Evolutionary conservation across 2,888 invertebrate genomes (phyloP), one percentile per base, ranked within the genome.

Genomic region (Nemapogon koenigi): DNA sequence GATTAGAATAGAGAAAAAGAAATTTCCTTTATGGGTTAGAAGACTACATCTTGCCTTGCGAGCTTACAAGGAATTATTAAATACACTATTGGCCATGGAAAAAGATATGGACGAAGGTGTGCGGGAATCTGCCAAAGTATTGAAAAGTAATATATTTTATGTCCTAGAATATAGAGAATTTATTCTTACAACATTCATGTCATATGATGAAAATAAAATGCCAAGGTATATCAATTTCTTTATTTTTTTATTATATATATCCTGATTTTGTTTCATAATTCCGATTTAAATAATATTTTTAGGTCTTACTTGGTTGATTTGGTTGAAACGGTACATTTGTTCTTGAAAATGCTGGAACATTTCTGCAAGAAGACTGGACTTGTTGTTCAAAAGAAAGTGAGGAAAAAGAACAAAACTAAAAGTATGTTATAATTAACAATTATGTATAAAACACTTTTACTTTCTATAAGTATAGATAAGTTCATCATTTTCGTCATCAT

Each of bases 121-220:
- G 1, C 81, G 83, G 47, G 89, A 90, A 38, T 89, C 92, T 11
- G 88, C 94, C 27, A 88, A 87, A 71, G 89, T 94, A 51, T 86
- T 97, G 48, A 90, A 95, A 68, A 90, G 91, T 65, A 93, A 92
- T 64, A 86, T 94, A 46, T 94, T 97, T 70, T 97, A 97, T 70
- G 89, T 95, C 31, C 81, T 91, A 50, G 97, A 98, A 68, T 97
- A 97, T 65, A 83, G 97, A 45, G 97, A 98, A 68, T 87, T 94
- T 48, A 85, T 94, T 54, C 73, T 94, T 40, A 83, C 85, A 36
- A 84, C 94, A 47, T 72, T 97, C 52, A 81, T 90, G 47, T 87
- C 85, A 53, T 98, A 88, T 70, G 89, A 95, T 58, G 90, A 94
- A 56, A 72, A 84, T 49, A 90, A 91, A 76, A 90, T 94, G 85